Conservation (phyloP, 2,888 invertebrate genomes). For the Metellina segmentata region DNA sequence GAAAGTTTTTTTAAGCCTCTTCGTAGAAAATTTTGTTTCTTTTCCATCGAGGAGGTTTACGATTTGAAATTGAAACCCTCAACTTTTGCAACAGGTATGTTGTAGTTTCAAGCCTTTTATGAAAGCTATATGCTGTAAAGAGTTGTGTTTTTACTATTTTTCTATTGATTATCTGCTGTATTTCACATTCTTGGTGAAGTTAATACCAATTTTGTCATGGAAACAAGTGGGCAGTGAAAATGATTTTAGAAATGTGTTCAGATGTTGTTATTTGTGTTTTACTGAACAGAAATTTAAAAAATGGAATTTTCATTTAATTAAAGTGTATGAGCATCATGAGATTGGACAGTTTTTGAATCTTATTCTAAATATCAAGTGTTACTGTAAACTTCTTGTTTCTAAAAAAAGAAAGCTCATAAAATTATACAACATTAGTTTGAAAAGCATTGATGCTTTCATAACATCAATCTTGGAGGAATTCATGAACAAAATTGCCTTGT, state of each 20-base stretch:
- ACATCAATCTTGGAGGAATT: no score
- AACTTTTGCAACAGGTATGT: neutral
- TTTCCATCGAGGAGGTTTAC: neutral
- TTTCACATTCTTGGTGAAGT: neutral
- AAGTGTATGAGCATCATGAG: no score
- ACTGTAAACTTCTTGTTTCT: no score
- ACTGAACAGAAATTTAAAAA: no score
- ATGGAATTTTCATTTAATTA: no score
- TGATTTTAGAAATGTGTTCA: neutral
- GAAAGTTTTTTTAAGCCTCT: slow-evolving; percentile 32
- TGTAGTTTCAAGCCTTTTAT: neutral
- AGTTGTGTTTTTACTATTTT: neutral
- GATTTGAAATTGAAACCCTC: slow-evolving; percentile 6
- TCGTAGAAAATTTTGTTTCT: neutral
- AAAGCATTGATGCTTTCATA: no score
- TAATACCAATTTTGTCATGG: neutral
- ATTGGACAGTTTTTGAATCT: no score
- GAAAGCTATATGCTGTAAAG: neutral
- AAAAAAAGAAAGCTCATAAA: no score
- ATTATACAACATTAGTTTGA: no score
- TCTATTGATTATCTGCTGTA: neutral
- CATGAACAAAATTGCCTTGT: no score
- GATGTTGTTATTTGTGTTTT: no score
- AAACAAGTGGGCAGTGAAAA: neutral
- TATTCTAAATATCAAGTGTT: no score